Evolutionary conservation across 2,888 invertebrate genomes (phyloP), one percentile per base, ranked within the genome.

Genomic region (Andrena haemorrhoa): DNA sequence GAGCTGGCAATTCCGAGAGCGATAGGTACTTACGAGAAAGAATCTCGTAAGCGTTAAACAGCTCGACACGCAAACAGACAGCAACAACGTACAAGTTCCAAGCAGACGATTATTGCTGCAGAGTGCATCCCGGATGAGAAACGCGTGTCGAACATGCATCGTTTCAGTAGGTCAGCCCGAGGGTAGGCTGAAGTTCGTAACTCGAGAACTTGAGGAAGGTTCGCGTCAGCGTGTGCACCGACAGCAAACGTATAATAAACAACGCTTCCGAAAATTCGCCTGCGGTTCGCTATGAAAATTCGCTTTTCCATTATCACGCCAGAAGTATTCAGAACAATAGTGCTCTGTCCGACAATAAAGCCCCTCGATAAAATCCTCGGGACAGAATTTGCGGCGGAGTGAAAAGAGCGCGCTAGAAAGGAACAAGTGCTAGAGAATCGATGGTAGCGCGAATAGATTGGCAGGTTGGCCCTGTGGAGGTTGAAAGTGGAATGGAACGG

Each of bases 141-240:
- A 64, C 49, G 68, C 10, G 58, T 74, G 79, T 73, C 80, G 71
- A 74, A 69, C 78, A 68, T 81, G 74, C 64, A 70, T 60, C 64
- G 79, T 51, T 80, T 75, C 61, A 69, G 75, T 81, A 81, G 80
- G 80, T 79, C 81, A 70, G 7, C 51, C 0, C 35, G 29, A 49
- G 63, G 20, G 63, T 8, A 12, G 6, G 69, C 64, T 66, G 51
- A 81, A 81, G 63, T 75, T 75, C 33, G 56, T 61, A 65, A 60
- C 72, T 61, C 47, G 47, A 60, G 53, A 79, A 75, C 69, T 79
- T 61, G 80, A 61, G 68, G 79, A 73, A 74, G 66, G 66, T 53
- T 61, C 51, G 77, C 35, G 63, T 71, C 31, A 33, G 78, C 76
- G 69, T 69, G 76, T 78, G 61, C 76, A 33, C 35, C 71, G 33